These are phyloP conservation scores for Callospermophilus lateralis DNA, from an alignment of 2,113 vertebrate genomes.

Conservation along the genomic window DNA sequence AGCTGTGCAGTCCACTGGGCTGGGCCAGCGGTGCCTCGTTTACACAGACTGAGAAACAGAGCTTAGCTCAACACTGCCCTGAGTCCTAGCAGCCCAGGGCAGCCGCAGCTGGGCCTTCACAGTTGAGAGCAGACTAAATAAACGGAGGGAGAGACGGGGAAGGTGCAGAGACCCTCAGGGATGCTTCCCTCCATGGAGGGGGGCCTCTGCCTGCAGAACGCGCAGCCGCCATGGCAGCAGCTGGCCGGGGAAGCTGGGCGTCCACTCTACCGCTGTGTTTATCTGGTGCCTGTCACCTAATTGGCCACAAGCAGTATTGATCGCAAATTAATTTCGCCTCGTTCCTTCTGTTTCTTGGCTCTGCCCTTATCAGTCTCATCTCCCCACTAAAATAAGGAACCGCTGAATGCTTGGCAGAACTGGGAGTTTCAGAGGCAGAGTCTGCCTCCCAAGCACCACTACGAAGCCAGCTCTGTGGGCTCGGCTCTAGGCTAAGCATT, in stretches of 20 bases:
- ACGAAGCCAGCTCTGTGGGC: neutral
- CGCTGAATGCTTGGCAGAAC: neutral
- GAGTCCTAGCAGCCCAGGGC: constrained; percentile 71
- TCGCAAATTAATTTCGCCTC: constrained; percentile 59
- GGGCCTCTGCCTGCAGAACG: constrained; percentile 60
- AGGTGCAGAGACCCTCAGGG: constrained; percentile 80
- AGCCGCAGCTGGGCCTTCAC: constrained; percentile 82
- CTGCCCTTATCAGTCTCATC: neutral
- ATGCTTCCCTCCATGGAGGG: constrained; percentile 80
- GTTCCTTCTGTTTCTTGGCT: constrained; percentile 47
- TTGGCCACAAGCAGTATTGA: constrained; percentile 56
- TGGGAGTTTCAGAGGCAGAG: neutral
- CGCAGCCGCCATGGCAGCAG: constrained; percentile 30
- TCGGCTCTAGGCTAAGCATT: neutral
- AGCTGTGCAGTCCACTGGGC: constrained; percentile 24
- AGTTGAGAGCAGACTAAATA: constrained; percentile 81
- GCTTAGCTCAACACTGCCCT: constrained; percentile 80
- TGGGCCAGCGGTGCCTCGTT: constrained; percentile 62
- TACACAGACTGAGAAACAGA: constrained; percentile 85
- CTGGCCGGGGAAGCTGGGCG: constrained; percentile 68
- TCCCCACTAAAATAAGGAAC: neutral
- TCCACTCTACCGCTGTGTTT: constrained; percentile 64
- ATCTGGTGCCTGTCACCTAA: constrained; percentile 73
- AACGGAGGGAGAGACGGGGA: constrained; percentile 72
- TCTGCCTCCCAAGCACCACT: neutral